phyloP scores from a whole-genome alignment of 30 jellyfish, hydroid and myxozoan genomes.

The Catostylus mosaicus region DNA sequence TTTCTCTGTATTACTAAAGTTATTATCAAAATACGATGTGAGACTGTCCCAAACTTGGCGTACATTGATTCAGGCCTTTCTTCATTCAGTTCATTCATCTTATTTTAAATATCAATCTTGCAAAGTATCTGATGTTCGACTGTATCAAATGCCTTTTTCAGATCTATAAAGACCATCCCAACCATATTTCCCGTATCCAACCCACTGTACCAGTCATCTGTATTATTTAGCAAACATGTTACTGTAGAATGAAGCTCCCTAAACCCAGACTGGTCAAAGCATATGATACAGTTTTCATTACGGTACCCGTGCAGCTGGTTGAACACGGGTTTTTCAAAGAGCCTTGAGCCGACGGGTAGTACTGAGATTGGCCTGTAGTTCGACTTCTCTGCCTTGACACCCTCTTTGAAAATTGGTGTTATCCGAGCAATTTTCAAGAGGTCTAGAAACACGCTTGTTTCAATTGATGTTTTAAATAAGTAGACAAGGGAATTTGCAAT shows the following conservation, averaged over 20 bases:
- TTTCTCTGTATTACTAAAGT: too few relatives aligned
- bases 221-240: neutral
- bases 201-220: neutral
- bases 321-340: conserved; percentile 3
- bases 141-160: too few relatives aligned
- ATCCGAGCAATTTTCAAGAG: conserved; percentile 27
- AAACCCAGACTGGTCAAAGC: neutral
- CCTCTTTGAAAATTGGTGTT: conserved; percentile 33
- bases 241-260: conserved; percentile 3
- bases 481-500: conserved; percentile 2
- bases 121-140: too few relatives aligned
- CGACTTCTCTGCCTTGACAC: neutral
- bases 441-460: conserved; percentile 24
- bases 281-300: neutral
- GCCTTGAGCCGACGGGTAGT: neutral
- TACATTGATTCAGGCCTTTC: too few relatives aligned
- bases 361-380: conserved; percentile 26
- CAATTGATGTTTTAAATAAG: neutral
- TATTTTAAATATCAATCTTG: too few relatives aligned
- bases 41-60: too few relatives aligned
- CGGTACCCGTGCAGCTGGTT: conserved; percentile 4
- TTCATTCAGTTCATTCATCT: too few relatives aligned
- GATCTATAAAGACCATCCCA: too few relatives aligned
- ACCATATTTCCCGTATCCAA: too few relatives aligned
- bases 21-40: too few relatives aligned